These are phyloP conservation scores for Muschampia plurimacula DNA, from an alignment of 2,888 invertebrate species.

Conservation along the genomic window DNA sequence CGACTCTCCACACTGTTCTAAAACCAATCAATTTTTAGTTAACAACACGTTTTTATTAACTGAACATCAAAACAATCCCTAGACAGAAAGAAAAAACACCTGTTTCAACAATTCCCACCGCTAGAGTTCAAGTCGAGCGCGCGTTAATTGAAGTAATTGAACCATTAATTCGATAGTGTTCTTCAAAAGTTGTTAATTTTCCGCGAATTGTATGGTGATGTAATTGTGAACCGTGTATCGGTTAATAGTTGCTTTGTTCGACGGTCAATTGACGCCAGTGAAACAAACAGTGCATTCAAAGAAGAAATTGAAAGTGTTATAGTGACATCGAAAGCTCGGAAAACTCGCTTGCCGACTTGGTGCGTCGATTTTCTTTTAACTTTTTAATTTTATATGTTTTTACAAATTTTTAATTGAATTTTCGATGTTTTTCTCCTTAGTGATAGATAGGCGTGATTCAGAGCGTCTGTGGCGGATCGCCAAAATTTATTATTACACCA, in stretches of 20 bases:
- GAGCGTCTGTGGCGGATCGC: constrained; percentile 65
- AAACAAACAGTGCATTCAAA: constrained; percentile 63
- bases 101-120: background rate
- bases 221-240: constrained; percentile 55
- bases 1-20: constrained; percentile 59
- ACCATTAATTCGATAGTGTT: constrained; percentile 50
- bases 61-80: background rate
- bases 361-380: constrained; percentile 53
- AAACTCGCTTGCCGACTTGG: constrained; percentile 51
- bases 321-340: constrained; percentile 60
- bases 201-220: constrained; percentile 71
- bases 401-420: background rate
- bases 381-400: background rate
- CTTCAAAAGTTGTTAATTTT: constrained; percentile 54
- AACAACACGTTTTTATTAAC: constrained; percentile 43
- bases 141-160: constrained; percentile 21
- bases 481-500: constrained; percentile 76
- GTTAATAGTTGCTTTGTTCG: constrained; percentile 70
- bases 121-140: background rate
- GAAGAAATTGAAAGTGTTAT: constrained; percentile 68
- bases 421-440: constrained; percentile 14
- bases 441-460: constrained; percentile 16
- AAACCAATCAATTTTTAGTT: constrained; percentile 53
- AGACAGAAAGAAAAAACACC: background rate
- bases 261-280: constrained; percentile 50